A percentile compares a stretch with the other conserved stretches of the same genome.
Evolutionary conservation across 2,888 invertebrate species (phyloP).

Genomic region (Eupithecia tripunctaria): DNA sequence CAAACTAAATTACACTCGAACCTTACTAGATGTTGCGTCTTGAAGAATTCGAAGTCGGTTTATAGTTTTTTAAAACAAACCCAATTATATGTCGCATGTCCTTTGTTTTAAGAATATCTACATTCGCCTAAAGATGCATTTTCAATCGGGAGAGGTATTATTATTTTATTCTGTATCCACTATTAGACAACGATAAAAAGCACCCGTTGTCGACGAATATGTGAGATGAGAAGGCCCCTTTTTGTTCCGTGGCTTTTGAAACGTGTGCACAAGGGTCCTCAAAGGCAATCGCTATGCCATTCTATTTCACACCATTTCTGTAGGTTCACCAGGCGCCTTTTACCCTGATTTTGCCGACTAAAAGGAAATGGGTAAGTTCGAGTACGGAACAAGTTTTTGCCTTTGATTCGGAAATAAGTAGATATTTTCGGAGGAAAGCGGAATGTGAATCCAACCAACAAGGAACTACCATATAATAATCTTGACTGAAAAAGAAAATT

Average conservation of each 20-base stretch:
- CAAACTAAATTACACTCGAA: too few relatives aligned
- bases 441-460: slow-evolving; percentile 13
- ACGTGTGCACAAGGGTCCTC: slow-evolving; percentile 51
- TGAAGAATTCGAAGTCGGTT: too few relatives aligned
- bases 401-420: slow-evolving; percentile 46
- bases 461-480: neutral
- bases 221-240: slow-evolving; percentile 48
- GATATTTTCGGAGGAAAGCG: slow-evolving; percentile 35
- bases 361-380: slow-evolving; percentile 44
- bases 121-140: neutral
- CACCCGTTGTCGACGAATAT: slow-evolving; percentile 43
- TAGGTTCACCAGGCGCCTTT: slow-evolving; percentile 49
- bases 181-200: slow-evolving; percentile 40
- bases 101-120: neutral
- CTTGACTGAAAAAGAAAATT: too few relatives aligned
- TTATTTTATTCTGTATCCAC: slow-evolving; percentile 21
- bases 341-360: slow-evolving; percentile 49
- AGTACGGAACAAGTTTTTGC: slow-evolving; percentile 40
- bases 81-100: neutral
- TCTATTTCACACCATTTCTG: slow-evolving; percentile 49
- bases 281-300: slow-evolving; percentile 51
- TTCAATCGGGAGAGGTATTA: neutral
- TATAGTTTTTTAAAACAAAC: too few relatives aligned
- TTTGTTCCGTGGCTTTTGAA: slow-evolving; percentile 51
- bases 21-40: too few relatives aligned